A percentile compares a stretch with the other conserved stretches of the same genome.
Evolutionary conservation across 2,113 vertebrate genomes (phyloP).

Genomic region (Pheucticus melanocephalus): DNA sequence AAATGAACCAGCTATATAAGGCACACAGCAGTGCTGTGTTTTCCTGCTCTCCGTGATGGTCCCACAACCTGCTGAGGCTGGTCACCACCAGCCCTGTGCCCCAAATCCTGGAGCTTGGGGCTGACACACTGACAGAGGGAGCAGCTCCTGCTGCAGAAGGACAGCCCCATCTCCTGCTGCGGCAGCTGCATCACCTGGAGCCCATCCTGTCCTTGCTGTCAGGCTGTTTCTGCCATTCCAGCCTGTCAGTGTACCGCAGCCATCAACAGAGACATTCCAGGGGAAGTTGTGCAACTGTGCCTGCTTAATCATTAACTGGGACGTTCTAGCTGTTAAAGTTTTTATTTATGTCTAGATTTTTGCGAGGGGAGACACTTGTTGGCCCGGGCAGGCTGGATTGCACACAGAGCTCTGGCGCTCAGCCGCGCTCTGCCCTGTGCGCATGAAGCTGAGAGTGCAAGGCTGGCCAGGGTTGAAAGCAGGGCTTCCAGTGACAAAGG

Average conservation of each 20-base stretch:
- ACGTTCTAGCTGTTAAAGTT: conserved; percentile 19
- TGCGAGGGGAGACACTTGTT: not conserved
- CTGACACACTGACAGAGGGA: fast-evolving
- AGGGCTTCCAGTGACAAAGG: not conserved
- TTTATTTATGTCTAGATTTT: conserved; percentile 40
- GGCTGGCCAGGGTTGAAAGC: not conserved
- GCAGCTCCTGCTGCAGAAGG: not conserved
- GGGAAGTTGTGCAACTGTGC: conserved; percentile 25
- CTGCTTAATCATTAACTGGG: conserved; percentile 48
- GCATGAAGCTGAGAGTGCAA: not conserved
- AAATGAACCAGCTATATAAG: not conserved
- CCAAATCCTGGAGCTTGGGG: not conserved
- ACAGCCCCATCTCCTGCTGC: not conserved
- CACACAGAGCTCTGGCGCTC: not conserved
- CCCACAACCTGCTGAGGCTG: not conserved
- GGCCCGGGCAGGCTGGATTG: not conserved
- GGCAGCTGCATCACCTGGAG: not conserved
- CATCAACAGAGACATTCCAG: conserved; percentile 47
- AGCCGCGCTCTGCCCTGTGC: not conserved
- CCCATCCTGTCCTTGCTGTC: not conserved
- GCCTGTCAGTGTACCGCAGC: not conserved
- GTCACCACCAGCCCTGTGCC: not conserved
- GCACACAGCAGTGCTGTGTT: not conserved
- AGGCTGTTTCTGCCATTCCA: conserved; percentile 15
- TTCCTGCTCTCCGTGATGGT: not conserved